Evolutionary conservation across 2,113 vertebrate species (phyloP).

Genomic region (Indri indri): DNA sequence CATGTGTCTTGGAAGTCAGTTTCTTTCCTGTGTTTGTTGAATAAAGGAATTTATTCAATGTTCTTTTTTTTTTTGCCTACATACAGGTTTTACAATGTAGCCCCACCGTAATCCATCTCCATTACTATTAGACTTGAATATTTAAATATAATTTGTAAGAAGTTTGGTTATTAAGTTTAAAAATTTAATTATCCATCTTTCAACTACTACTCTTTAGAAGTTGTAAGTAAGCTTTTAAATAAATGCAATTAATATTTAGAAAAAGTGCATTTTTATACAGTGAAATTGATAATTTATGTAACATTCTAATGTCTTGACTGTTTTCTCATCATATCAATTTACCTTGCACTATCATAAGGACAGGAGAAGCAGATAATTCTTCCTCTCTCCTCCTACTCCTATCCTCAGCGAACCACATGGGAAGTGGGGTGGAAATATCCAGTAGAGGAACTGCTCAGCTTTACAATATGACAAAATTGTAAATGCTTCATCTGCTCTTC

Average conservation of each 20-base stretch:
- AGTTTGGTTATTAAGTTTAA: not conserved
- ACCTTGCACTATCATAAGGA: not conserved
- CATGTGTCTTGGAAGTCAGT: not conserved
- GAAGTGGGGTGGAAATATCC: not conserved
- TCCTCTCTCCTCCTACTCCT: not conserved
- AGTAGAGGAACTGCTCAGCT: not conserved
- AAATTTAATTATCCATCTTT: not conserved
- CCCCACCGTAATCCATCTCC: not conserved
- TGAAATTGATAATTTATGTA: not conserved
- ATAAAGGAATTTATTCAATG: not conserved
- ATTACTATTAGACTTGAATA: not conserved
- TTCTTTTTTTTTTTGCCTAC: not conserved
- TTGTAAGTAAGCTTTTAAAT: not conserved
- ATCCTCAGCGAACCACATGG: not conserved
- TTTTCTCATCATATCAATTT: not conserved
- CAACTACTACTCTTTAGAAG: not conserved
- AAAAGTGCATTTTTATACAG: not conserved
- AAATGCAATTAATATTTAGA: not conserved
- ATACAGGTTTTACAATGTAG: not conserved
- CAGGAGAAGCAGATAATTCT: not conserved
- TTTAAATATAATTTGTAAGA: not conserved
- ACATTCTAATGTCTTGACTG: not conserved
- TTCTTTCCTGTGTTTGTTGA: not conserved
- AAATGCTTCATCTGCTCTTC: not conserved
- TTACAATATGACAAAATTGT: too few relatives aligned